Percentiles rank a stretch among this genome's conserved stretches.
Conservation (phyloP, 2,888 invertebrate genomes). For the Antitype chi region DNA sequence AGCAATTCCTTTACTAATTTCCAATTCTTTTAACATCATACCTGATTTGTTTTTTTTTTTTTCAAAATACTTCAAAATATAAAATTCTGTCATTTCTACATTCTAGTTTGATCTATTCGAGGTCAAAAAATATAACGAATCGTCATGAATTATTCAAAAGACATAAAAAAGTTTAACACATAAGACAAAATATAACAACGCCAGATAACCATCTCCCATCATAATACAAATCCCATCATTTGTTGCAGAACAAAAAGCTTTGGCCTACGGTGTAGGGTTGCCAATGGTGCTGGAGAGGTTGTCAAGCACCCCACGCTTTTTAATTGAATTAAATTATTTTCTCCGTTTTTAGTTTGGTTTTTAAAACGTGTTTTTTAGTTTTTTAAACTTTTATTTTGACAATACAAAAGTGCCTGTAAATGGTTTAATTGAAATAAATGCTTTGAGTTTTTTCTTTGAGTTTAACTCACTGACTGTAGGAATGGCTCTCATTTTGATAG, state of each 20-base stretch:
- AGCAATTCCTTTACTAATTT: not conserved
- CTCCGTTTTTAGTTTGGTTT: no score
- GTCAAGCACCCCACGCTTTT: no score
- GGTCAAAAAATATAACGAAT: not conserved
- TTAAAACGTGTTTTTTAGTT: no score
- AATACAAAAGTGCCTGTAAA: no score
- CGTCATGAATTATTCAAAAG: slow-evolving; percentile 16
- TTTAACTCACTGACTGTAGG: no score
- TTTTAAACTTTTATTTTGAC: no score
- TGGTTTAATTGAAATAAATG: no score
- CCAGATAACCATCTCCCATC: slow-evolving; percentile 49
- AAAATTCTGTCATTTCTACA: not conserved
- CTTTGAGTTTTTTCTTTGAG: no score
- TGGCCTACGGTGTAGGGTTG: slow-evolving; percentile 39
- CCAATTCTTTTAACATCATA: not conserved
- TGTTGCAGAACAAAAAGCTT: slow-evolving; percentile 55
- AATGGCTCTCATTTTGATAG: no score
- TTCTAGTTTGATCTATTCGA: not conserved
- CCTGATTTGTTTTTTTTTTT: not conserved
- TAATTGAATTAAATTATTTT: no score
- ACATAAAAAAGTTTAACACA: slow-evolving; percentile 45
- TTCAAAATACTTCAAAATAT: not conserved
- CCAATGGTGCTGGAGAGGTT: not conserved
- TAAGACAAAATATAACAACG: slow-evolving; percentile 51
- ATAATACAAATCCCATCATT: slow-evolving; percentile 57